Evolutionary conservation across 1,140 invertebrate species (phyloP), one percentile per base, ranked within the genome.

Genomic region (Aphelinus atriplicis): DNA sequence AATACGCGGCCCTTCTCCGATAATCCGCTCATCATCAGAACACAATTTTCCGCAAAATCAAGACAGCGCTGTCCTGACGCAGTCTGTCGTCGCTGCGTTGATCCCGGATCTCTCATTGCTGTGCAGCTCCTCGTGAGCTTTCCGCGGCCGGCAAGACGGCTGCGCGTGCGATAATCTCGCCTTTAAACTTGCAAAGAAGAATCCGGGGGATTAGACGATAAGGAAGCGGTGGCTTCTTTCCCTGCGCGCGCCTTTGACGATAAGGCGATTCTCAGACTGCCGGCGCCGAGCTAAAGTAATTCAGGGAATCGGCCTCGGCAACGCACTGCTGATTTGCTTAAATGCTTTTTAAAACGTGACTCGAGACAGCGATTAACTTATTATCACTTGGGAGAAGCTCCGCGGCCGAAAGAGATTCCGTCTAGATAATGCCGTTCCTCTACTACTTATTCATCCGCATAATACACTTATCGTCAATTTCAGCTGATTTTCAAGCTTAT

Each of bases 91-190:
- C 26, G 26, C 26, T 26, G 26, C 26, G 26, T 26, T 26, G 26
- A 26, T 26, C 26, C 26, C 26, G 26, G 26, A 26, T 26, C 26
- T 26, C 26, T 26, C 26, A 26, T 26, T 26, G 26, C 26, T 26
- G 26, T 26, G 26, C 26, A 26, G 26, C 26, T 26, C 26, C 26
- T 26, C 26, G 26, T 50, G 63, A 61, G 9, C 68, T 78, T 74
- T 77, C 78, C 69, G 73, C 61, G 64, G 53, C 75, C 43, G 5
- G 7, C 43, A 26, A 65, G 45, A 7, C 9, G 46, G 45, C 75
- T 69, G 79, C 78, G 72, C 76, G 56, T 71, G 69, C 76, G 77
- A 77, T 81, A 83, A 79, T 82, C 81, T 75, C 66, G 77, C 71
- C 72, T 81, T 80, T 76, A 81, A 80, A 78, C 76, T 79, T 77